These are phyloP conservation scores for Pomatostomus ruficeps DNA, from an alignment of 2,113 vertebrate species.

Conservation along the genomic window DNA sequence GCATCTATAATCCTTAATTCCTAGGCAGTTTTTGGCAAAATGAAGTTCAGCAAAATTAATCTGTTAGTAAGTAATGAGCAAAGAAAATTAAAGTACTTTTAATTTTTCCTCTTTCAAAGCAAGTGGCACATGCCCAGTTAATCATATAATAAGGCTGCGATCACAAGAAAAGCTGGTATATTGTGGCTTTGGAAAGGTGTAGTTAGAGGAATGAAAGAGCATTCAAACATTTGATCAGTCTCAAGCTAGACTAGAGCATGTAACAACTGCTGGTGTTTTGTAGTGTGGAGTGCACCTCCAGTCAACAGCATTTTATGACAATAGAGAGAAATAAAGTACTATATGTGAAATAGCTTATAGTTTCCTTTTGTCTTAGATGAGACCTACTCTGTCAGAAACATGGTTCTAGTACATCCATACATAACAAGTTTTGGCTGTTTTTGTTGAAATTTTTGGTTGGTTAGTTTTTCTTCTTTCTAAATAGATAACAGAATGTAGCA, in stretches of 20 bases:
- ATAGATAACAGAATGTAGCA: background rate
- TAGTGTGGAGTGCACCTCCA: background rate
- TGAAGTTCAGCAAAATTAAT: background rate
- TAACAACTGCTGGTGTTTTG: background rate
- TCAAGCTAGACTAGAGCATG: background rate
- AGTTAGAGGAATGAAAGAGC: background rate
- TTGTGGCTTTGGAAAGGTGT: background rate
- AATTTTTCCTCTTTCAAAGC: background rate
- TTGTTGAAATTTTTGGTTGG: background rate
- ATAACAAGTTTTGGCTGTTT: background rate
- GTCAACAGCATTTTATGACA: background rate
- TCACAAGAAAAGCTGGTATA: background rate
- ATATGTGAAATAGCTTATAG: background rate
- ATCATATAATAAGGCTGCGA: background rate
- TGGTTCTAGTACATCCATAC: background rate
- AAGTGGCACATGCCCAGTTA: fast-evolving
- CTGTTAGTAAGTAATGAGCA: background rate
- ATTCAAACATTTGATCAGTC: fast-evolving
- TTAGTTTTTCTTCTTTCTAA: background rate
- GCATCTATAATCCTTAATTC: background rate
- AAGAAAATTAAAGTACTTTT: background rate
- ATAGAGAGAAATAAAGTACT: background rate
- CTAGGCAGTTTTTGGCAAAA: background rate
- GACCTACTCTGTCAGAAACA: background rate
- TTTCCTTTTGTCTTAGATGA: background rate